phyloP scores from a whole-genome alignment of 2,797 vertebrate genomes.

The Esox lucius region DNA sequence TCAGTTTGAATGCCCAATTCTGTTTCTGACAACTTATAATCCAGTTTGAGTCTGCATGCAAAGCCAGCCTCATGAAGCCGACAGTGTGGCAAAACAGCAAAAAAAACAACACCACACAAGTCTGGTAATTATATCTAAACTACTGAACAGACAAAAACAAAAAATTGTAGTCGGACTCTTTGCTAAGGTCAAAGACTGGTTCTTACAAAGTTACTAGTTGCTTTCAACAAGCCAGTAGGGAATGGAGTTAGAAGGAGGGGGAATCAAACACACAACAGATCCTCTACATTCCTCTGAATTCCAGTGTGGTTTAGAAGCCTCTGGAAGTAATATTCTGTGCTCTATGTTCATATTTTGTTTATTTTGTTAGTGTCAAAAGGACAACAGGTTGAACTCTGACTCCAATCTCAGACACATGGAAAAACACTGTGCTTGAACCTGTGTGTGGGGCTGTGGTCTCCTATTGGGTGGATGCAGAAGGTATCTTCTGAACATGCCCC shows the following conservation, averaged over 20 bases:
- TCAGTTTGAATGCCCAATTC: not conserved
- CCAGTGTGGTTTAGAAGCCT: conserved; percentile 14
- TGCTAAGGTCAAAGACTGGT: conserved; percentile 24
- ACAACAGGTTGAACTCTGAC: not conserved
- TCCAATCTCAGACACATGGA: conserved; percentile 16
- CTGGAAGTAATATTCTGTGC: conserved; percentile 22
- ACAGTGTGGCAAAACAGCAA: not conserved
- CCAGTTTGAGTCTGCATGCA: not conserved
- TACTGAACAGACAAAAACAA: conserved; percentile 22
- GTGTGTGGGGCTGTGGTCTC: not conserved
- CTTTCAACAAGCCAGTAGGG: not conserved
- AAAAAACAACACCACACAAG: not conserved
- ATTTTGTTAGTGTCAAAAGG: conserved; percentile 15
- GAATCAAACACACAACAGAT: not conserved
- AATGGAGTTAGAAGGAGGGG: conserved; percentile 4
- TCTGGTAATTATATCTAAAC: conserved; percentile 15
- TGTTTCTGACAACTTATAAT: no score
- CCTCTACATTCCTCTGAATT: not conserved
- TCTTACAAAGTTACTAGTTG: conserved; percentile 6
- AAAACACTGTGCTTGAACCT: not conserved
- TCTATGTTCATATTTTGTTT: conserved; percentile 12
- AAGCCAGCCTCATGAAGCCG: not conserved
- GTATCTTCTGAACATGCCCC: not conserved
- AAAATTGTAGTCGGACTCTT: conserved; percentile 17
- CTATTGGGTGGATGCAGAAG: not conserved